Base-by-base conservation (phyloP, 2,113 vertebrate species). In the Agapornis roseicollis region DNA sequence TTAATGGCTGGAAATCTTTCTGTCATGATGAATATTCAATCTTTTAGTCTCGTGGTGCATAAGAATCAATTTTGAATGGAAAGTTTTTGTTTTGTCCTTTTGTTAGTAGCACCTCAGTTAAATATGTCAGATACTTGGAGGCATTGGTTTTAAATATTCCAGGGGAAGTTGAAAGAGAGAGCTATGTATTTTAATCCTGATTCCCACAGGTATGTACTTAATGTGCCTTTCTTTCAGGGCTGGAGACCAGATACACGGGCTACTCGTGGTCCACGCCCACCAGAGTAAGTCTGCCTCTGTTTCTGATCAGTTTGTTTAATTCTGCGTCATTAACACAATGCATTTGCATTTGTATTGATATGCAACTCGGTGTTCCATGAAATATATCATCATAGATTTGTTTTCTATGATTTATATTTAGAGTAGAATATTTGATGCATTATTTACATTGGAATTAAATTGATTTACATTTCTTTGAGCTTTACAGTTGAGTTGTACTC, bases 241-340 rank as follows among this genome's bases (percentile, higher is more conserved):
- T 98, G 97, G 97, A 96, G 86, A 83, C 76, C 86, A 41, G 78
- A 92, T 61, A 92, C 93, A 68, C 22, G n/a, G 61, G 55, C 74
- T 92, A 64, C n/a, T 73, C 89, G 23, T 10, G 94, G 95, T 85
- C 64, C 94, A 91, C 85, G 42, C 50, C 97, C 97, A 47, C 92
- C 97, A 46, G 96, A 97, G 98, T 98, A 98, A 98, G 98, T 96
- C 42, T 85, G 65, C 14, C 79, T 71, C 71, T 80, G 23, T 64
- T 80, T 91, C 41, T 81, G 53, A 72, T 55, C 60, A 60, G 13
- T 60, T 76, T 86, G 7, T 83, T 66, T 85, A 55, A 71, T 78
- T 87, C 19, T 77, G 14, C 15, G 10, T 89, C 69, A 63, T 41
- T 89, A 88, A 77, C 16, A 56, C 13, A 71, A 24, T 44, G 12